Percentiles rank a stretch among this genome's conserved stretches.
These are phyloP conservation scores for Amphilophus citrinellus DNA, from an alignment of 2,113 vertebrate species.

Conservation along the genomic window DNA sequence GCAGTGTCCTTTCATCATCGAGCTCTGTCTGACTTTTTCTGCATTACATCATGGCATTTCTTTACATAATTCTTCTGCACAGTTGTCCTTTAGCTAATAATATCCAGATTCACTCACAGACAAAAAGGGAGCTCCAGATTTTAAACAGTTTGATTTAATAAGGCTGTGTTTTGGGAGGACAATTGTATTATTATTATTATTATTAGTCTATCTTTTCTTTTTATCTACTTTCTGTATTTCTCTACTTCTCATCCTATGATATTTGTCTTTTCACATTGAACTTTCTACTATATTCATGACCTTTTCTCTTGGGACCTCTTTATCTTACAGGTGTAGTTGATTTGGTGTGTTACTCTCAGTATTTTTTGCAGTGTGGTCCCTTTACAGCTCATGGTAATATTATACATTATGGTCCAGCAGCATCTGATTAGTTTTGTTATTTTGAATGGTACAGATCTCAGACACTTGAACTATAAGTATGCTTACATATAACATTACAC, in stretches of 20 bases:
- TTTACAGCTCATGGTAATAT: background rate
- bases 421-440: background rate
- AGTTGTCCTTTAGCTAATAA: slow-evolving; percentile 33
- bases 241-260: background rate
- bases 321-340: background rate
- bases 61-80: slow-evolving; percentile 44
- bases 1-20: slow-evolving; percentile 25
- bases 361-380: background rate
- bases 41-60: slow-evolving; percentile 46
- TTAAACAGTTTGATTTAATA: background rate
- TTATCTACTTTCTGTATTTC: background rate
- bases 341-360: background rate
- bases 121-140: slow-evolving; percentile 2
- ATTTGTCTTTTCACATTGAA: background rate
- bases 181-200: background rate
- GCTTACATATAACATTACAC: background rate
- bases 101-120: slow-evolving; percentile 19
- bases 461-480: background rate
- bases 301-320: background rate
- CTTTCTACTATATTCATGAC: background rate
- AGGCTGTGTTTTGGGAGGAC: background rate
- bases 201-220: background rate
- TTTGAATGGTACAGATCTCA: background rate
- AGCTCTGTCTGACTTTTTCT: slow-evolving; percentile 33
- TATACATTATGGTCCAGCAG: background rate